These are phyloP conservation scores for Dermatemys mawii DNA, from an alignment of 2,113 vertebrate species.

Conservation along the genomic window DNA sequence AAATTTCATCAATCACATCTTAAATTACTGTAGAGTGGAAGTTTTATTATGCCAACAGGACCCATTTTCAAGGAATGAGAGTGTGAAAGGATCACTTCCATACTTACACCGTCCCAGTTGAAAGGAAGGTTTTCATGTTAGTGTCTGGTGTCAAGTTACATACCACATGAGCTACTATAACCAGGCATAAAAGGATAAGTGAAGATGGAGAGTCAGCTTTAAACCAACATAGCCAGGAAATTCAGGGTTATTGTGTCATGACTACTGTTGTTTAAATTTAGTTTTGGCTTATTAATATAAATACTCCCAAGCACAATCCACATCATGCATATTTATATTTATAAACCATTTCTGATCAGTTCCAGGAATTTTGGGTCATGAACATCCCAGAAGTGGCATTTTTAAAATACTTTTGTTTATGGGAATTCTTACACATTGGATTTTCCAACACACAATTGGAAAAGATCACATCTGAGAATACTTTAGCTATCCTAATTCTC, in stretches of 20 bases:
- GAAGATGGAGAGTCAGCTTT: not conserved
- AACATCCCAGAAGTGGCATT: slow-evolving; percentile 73
- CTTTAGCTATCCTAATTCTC: slow-evolving; percentile 78
- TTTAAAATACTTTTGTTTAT: slow-evolving; percentile 77
- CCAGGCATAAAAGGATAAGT: not conserved
- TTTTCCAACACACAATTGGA: slow-evolving; percentile 70
- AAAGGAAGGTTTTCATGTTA: not conserved
- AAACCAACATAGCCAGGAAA: not conserved
- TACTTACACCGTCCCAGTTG: not conserved
- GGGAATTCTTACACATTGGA: slow-evolving; percentile 75
- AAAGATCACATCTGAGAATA: slow-evolving; percentile 78
- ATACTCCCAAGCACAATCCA: slow-evolving; percentile 51
- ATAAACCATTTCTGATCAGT: slow-evolving; percentile 57
- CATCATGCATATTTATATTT: slow-evolving; percentile 74
- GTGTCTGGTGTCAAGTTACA: not conserved
- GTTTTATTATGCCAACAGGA: not conserved
- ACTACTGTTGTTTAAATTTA: slow-evolving; percentile 20
- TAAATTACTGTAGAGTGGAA: not conserved
- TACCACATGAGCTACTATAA: not conserved
- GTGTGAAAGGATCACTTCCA: not conserved
- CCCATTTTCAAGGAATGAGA: not conserved
- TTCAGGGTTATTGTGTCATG: not conserved
- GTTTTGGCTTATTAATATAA: slow-evolving; percentile 39
- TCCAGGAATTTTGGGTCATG: slow-evolving; percentile 64
- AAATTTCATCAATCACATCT: not conserved